Conservation (phyloP, 2,797 vertebrate species). For the Choloepus didactylus region DNA sequence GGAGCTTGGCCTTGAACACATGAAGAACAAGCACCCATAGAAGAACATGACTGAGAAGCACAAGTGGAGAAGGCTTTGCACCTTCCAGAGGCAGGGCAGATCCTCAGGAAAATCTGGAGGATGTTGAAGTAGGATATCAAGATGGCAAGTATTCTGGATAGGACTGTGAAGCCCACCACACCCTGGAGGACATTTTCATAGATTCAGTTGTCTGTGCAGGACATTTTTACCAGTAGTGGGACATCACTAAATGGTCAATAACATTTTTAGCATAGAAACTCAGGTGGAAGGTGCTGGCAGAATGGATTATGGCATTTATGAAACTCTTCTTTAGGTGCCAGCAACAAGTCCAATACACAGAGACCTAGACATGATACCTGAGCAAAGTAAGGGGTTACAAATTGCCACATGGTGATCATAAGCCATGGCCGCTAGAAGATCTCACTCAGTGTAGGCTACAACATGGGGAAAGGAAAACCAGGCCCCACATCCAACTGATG, state of each 20-base stretch:
- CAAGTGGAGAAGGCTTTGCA: too few relatives aligned
- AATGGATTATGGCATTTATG: slow-evolving; percentile 62
- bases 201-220: slow-evolving; percentile 65
- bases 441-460: slow-evolving; percentile 74
- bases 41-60: slow-evolving; percentile 68
- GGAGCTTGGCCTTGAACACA: slow-evolving; percentile 62
- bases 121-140: too few relatives aligned
- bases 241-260: slow-evolving; percentile 82
- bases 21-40: slow-evolving; percentile 60
- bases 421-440: slow-evolving; percentile 77
- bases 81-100: too few relatives aligned
- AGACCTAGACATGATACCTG: slow-evolving; percentile 69
- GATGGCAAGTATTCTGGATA: too few relatives aligned
- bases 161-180: too few relatives aligned
- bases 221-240: slow-evolving; percentile 78
- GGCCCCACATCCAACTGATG: slow-evolving; percentile 72
- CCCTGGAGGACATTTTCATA: slow-evolving; percentile 71
- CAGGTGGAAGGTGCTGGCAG: slow-evolving; percentile 72
- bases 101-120: too few relatives aligned
- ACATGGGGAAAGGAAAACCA: slow-evolving; percentile 79
- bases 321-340: slow-evolving; percentile 71
- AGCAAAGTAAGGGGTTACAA: slow-evolving; percentile 78
- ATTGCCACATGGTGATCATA: slow-evolving; percentile 77
- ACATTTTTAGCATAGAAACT: slow-evolving; percentile 78
- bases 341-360: slow-evolving; percentile 73